These are phyloP conservation scores for Ectemnius continuus DNA, from an alignment of 2,888 invertebrate genomes.

Conservation along the genomic window DNA sequence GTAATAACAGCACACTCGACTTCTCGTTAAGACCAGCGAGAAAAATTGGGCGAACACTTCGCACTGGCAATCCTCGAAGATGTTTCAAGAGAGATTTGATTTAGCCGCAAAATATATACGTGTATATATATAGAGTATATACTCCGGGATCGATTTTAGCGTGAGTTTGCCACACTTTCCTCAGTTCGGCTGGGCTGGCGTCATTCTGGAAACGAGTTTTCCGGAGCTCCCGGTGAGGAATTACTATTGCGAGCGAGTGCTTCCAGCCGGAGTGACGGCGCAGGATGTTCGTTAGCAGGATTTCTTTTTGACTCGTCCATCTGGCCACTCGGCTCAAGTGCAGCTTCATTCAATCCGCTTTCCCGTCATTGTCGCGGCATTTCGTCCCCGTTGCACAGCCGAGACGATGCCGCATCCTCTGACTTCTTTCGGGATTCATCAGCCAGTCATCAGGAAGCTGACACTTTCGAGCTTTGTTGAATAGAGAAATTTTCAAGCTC, in stretches of 20 bases:
- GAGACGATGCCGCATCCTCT: no score
- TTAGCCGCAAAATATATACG: conserved; percentile 12
- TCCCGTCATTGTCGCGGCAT: conserved; percentile 44
- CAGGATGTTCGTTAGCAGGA: conserved; percentile 62
- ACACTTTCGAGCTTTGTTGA: conserved; percentile 29
- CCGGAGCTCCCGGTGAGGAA: conserved; percentile 47
- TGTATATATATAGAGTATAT: no score
- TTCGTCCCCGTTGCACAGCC: no score
- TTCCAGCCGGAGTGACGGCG: conserved; percentile 31
- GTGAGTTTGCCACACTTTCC: no score
- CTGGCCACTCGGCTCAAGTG: conserved; percentile 55
- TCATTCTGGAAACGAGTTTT: conserved; percentile 48
- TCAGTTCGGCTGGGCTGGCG: background rate
- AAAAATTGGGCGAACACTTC: conserved; percentile 36
- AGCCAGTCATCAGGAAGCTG: conserved; percentile 8
- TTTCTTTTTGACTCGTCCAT: conserved; percentile 51
- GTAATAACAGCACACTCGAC: conserved; percentile 31
- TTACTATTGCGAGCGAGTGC: conserved; percentile 39
- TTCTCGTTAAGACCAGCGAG: conserved; percentile 33
- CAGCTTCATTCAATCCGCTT: conserved; percentile 55
- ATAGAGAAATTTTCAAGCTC: conserved; percentile 35
- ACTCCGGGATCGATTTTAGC: no score
- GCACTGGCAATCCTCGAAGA: conserved; percentile 32
- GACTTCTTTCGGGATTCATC: conserved; percentile 31
- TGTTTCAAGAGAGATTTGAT: conserved; percentile 39